A percentile compares a stretch with the other conserved stretches of the same genome.
Conservation (phyloP, 2,888 invertebrate species). For the Cheilosia grossa region DNA sequence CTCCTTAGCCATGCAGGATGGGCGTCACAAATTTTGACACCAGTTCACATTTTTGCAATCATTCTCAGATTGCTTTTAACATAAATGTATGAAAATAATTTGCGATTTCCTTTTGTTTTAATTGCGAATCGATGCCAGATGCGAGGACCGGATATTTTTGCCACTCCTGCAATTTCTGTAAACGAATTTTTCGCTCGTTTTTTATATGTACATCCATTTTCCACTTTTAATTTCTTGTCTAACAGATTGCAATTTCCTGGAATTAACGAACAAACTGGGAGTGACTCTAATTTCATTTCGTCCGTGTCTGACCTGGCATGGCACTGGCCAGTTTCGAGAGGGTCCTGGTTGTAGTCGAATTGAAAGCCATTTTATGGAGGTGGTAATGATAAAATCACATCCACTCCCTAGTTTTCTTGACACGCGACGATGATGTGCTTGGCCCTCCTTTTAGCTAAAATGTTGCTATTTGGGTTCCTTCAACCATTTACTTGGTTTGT, state of each 20-base stretch:
- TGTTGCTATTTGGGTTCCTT: constrained; percentile 56
- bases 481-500: constrained; percentile 41
- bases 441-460: constrained; percentile 74
- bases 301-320: constrained; percentile 41
- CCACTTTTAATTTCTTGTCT: constrained; percentile 78
- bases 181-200: constrained; percentile 42
- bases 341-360: constrained; percentile 38
- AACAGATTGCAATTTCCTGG: constrained; percentile 83
- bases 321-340: constrained; percentile 66
- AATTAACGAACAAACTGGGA: constrained; percentile 77
- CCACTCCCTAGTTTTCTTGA: constrained; percentile 82
- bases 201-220: constrained; percentile 41
- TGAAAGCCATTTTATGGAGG: constrained; percentile 67
- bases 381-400: constrained; percentile 83
- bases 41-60: neutral
- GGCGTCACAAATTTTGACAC: no score
- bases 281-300: constrained; percentile 80
- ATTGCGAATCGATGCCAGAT: constrained; percentile 62
- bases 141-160: constrained; percentile 50
- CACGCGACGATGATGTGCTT: constrained; percentile 81
- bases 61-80: constrained; percentile 31
- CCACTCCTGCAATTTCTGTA: constrained; percentile 43
- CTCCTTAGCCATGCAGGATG: no score
- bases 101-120: constrained; percentile 54
- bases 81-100: constrained; percentile 69